Evolutionary conservation across 2,888 invertebrate species (phyloP).

Genomic region (Melipona bicolor): DNA sequence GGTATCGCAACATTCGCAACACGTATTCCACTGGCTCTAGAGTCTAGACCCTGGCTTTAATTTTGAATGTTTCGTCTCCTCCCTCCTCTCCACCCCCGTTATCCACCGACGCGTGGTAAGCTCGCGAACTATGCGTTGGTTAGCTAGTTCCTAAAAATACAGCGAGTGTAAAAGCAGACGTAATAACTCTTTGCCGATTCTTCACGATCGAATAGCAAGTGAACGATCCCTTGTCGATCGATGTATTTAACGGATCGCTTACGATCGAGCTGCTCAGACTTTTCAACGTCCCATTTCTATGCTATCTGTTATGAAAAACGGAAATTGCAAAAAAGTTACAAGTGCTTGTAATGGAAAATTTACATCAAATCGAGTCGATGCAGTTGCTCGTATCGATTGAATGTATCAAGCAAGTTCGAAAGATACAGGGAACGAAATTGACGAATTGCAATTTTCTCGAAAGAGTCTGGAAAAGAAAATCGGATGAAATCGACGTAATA

Average conservation of each 20-base stretch:
- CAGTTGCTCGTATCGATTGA: background rate
- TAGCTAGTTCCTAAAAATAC: background rate
- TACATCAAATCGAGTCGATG: background rate
- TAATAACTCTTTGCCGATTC: background rate
- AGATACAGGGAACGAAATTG: no score
- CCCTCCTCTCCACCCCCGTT: background rate
- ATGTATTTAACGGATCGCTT: background rate
- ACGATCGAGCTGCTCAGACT: background rate
- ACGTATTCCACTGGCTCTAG: background rate
- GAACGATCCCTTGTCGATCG: background rate
- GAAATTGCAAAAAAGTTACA: no score
- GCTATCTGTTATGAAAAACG: no score
- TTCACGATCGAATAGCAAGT: background rate
- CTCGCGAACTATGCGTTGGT: background rate
- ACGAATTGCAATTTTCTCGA: background rate
- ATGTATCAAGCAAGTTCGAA: background rate
- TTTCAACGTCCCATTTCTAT: background rate
- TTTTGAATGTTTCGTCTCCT: slow-evolving; percentile 2
- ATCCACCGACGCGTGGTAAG: background rate
- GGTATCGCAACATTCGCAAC: slow-evolving; percentile 20
- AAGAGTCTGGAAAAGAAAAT: background rate
- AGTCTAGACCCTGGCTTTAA: slow-evolving; percentile 10
- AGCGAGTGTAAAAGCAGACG: background rate
- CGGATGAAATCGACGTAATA: slow-evolving; percentile 28
- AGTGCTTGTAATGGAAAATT: no score